phyloP scores from a whole-genome alignment of 2,113 vertebrate species.

The Hepsetus odoe region DNA sequence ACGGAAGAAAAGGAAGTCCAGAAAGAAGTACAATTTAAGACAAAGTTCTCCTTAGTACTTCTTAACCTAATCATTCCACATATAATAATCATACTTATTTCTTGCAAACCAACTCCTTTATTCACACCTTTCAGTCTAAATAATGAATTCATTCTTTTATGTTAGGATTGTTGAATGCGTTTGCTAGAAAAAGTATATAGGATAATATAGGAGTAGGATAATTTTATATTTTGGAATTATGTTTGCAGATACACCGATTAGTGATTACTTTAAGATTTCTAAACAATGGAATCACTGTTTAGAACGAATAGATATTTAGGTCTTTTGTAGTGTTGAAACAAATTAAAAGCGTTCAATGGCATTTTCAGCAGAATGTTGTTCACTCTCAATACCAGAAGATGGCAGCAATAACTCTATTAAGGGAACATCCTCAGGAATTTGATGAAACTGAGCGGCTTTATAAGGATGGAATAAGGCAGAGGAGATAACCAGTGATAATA shows the following conservation, averaged over 20 bases:
- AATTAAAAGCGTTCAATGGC: neutral
- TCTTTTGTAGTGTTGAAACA: neutral
- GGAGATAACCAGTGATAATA: too few species aligned
- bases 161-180: neutral
- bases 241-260: too few species aligned
- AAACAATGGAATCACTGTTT: too few species aligned
- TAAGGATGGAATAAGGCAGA: too few species aligned
- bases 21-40: neutral
- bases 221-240: too few species aligned
- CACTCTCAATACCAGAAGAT: slow-evolving; percentile 15
- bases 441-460: neutral
- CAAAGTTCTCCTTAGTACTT: neutral
- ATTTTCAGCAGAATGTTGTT: neutral
- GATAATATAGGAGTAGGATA: too few species aligned
- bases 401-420: slow-evolving; percentile 14
- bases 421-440: neutral
- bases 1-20: neutral
- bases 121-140: neutral
- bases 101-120: neutral
- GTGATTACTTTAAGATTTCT: too few species aligned
- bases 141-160: neutral
- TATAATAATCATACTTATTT: neutral
- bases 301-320: neutral
- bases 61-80: neutral
- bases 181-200: too few species aligned